Conservation (phyloP, 1,140 invertebrate genomes). For the Heliothis subflexa region DNA sequence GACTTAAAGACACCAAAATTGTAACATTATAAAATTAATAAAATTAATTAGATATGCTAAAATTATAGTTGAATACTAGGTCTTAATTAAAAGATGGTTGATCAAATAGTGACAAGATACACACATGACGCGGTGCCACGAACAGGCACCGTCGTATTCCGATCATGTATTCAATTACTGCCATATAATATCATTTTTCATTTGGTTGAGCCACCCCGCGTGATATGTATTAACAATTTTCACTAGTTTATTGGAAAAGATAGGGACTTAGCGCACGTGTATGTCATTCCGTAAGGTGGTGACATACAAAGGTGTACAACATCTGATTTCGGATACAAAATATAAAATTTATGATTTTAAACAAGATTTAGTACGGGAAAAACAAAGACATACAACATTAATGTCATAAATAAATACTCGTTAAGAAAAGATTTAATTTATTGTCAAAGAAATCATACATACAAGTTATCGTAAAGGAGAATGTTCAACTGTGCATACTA, state of each 20-base stretch:
- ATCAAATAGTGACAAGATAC: slow-evolving; percentile 3
- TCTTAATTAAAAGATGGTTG: slow-evolving; percentile 34
- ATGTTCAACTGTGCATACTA: too few relatives aligned
- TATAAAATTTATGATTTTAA: neutral
- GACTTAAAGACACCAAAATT: too few relatives aligned
- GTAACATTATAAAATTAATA: too few relatives aligned
- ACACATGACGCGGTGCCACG: slow-evolving; percentile 24
- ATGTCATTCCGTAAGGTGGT: slow-evolving; percentile 22
- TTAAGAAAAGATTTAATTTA: too few relatives aligned
- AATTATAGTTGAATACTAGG: neutral
- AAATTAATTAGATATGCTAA: neutral
- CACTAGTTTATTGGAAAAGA: slow-evolving; percentile 44
- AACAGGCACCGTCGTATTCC: slow-evolving; percentile 33
- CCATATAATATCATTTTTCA: slow-evolving; percentile 53
- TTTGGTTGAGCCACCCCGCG: slow-evolving; percentile 49
- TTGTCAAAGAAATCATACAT: too few relatives aligned
- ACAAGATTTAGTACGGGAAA: neutral
- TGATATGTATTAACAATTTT: slow-evolving; percentile 46
- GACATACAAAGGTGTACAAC: slow-evolving; percentile 5
- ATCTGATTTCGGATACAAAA: slow-evolving; percentile 22
- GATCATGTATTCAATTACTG: slow-evolving; percentile 57
- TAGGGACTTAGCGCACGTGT: slow-evolving; percentile 20
- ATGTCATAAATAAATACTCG: too few relatives aligned
- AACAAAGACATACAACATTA: too few relatives aligned
- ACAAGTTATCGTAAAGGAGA: too few relatives aligned